A percentile compares a stretch with the other conserved stretches of the same genome.
Evolutionary conservation across 2,888 invertebrate species (phyloP).

Genomic region (Limnephilus auricula): DNA sequence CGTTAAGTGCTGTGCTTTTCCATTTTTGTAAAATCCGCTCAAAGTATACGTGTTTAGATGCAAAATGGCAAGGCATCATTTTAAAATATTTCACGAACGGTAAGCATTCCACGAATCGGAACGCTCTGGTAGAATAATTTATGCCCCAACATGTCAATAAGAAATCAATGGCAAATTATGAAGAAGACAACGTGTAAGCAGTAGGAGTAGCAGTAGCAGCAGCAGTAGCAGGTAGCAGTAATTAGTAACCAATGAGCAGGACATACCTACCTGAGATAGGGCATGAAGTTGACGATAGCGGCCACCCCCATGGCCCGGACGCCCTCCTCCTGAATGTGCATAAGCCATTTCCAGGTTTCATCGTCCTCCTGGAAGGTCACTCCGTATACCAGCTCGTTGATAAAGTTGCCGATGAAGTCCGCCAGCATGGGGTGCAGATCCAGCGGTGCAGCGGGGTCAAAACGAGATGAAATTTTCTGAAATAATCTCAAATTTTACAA

Average conservation of each 20-base stretch:
- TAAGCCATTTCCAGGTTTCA: slow-evolving; percentile 86
- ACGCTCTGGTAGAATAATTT: neutral
- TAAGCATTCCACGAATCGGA: neutral
- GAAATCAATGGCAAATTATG: too few relatives aligned
- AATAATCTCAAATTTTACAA: neutral
- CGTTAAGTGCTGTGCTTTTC: neutral
- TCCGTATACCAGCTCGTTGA: slow-evolving; percentile 89
- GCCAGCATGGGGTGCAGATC: slow-evolving; percentile 78
- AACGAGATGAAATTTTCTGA: slow-evolving; percentile 33
- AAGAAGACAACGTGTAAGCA: too few relatives aligned
- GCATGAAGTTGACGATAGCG: slow-evolving; percentile 90
- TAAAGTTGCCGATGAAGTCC: slow-evolving; percentile 87
- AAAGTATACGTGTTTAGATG: neutral
- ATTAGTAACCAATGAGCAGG: too few relatives aligned
- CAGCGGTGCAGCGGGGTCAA: slow-evolving; percentile 70
- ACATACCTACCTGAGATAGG: slow-evolving; percentile 82
- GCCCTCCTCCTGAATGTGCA: slow-evolving; percentile 89
- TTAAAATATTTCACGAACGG: neutral
- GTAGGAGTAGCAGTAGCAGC: too few relatives aligned
- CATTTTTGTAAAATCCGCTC: neutral
- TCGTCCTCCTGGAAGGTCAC: slow-evolving; percentile 83
- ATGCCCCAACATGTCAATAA: neutral
- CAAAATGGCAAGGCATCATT: neutral
- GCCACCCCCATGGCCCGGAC: slow-evolving; percentile 90
- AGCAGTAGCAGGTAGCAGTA: too few relatives aligned